A percentile compares a stretch with the other conserved stretches of the same genome.
phyloP scores from a whole-genome alignment of 2,888 invertebrate species.

The Callyntrura guangdongensis region DNA sequence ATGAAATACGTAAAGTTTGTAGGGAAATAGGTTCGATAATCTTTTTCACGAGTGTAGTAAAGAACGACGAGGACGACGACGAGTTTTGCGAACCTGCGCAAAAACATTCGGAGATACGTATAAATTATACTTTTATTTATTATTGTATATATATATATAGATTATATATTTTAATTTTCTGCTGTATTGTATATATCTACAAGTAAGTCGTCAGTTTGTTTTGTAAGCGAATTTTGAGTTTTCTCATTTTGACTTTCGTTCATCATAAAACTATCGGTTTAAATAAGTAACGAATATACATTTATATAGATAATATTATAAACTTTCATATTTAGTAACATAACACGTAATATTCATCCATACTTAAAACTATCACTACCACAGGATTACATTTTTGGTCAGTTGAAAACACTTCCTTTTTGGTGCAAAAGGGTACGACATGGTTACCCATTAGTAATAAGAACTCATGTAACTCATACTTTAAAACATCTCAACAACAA shows the following conservation, averaged over 20 bases:
- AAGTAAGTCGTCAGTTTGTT: slow-evolving; percentile 76
- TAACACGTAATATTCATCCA: slow-evolving; percentile 46
- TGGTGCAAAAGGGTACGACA: slow-evolving; percentile 54
- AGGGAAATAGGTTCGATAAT: slow-evolving; percentile 50
- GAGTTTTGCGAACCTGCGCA: slow-evolving; percentile 82
- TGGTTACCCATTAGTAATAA: slow-evolving; percentile 2
- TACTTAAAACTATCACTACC: slow-evolving; percentile 62
- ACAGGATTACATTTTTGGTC: slow-evolving; percentile 75
- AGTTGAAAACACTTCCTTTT: slow-evolving; percentile 63
- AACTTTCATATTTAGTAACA: slow-evolving; percentile 34
- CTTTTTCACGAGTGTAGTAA: slow-evolving; percentile 56
- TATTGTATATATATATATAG: not conserved
- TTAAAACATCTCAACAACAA: slow-evolving; percentile 22
- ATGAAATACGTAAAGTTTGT: slow-evolving; percentile 48
- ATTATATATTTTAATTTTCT: slow-evolving; percentile 56
- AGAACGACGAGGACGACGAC: slow-evolving; percentile 61
- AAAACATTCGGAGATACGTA: slow-evolving; percentile 73
- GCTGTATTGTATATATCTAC: slow-evolving; percentile 71
- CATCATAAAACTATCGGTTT: slow-evolving; percentile 59
- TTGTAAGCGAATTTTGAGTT: slow-evolving; percentile 78
- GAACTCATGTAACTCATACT: not conserved
- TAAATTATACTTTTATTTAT: slow-evolving; percentile 57
- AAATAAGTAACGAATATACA: slow-evolving; percentile 69
- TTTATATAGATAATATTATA: slow-evolving; percentile 5
- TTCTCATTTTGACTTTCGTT: slow-evolving; percentile 55